Percentiles rank a stretch among this genome's conserved stretches.
phyloP scores from a whole-genome alignment of 2,888 invertebrate genomes.

The Drosophila nigritarsus region DNA sequence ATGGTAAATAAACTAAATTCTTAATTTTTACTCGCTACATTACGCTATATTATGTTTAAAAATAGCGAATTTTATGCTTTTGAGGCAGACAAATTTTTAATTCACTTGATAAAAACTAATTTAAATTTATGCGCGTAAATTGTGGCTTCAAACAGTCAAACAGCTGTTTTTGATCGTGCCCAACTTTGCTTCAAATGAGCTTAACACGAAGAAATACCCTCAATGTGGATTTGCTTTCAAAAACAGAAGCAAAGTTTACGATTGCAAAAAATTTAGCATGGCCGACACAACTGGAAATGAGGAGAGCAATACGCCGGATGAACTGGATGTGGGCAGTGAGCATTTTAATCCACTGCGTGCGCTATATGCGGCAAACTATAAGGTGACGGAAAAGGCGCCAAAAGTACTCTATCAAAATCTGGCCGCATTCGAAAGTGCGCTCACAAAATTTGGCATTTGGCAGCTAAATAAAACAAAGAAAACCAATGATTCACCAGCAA shows the following conservation, averaged over 20 bases:
- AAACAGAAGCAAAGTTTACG: background rate
- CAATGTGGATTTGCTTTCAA: background rate
- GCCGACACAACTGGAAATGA: slow-evolving; percentile 1
- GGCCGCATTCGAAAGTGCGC: slow-evolving; percentile 87
- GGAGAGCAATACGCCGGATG: background rate
- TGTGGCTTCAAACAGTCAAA: background rate
- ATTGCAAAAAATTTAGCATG: slow-evolving; percentile 15
- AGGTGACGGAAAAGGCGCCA: slow-evolving; percentile 86
- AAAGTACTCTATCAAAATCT: slow-evolving; percentile 90
- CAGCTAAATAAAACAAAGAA: slow-evolving; percentile 68
- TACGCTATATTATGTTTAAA: background rate
- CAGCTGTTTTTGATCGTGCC: slow-evolving; percentile 15
- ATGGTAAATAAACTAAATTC: background rate
- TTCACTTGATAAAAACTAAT: background rate
- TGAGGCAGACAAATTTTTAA: background rate
- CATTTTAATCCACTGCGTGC: slow-evolving; percentile 90
- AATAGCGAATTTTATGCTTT: background rate
- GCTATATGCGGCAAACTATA: slow-evolving; percentile 87
- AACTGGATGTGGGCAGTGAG: slow-evolving; percentile 86
- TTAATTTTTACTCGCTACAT: background rate
- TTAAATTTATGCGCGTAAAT: background rate
- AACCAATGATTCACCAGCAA: background rate
- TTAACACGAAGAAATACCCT: slow-evolving; percentile 1
- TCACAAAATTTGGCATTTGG: slow-evolving; percentile 82
- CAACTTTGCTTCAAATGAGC: background rate